Evolutionary conservation across 2,113 vertebrate species (phyloP), one percentile per base, ranked within the genome.

Genomic region (Leucopsar rothschildi): DNA sequence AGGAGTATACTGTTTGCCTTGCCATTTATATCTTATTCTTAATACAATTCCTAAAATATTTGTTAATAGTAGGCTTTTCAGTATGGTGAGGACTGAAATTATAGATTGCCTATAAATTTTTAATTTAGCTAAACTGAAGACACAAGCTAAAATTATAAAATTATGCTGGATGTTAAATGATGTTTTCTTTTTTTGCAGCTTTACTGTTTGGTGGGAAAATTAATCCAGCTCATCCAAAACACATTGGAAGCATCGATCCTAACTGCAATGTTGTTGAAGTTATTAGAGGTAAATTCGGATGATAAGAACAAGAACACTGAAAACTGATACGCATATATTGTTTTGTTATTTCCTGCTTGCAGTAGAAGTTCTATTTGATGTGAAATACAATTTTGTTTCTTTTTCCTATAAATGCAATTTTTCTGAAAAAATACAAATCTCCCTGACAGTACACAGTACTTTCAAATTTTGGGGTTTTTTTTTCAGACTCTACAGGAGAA

Each of bases 241-340:
- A 99, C 91, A 99, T 99, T 40, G 99, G 99, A 97, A 99, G 99
- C 94, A 99, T 99, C 31, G 99, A 99, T 96, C 99, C 99, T 81
- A 92, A 97, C 97, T 99, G 99, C 95, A 92, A 95, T 22, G 99
- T 99, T 85, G 98, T 98, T 63, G 99, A 99, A 64, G 99, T 99
- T 71, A 97, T 99, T 93, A 98, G 92, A 98, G 99, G 99, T 99
- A 97, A 98, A 93, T 78, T 83, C 75, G 79, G 45, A 24, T 82
- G 37, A 95, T 63, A 55, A 72, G 33, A 94, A 55, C 23, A 88
- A 68, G 39, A 88, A 78, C 53, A 47, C 90, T 77, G 35, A 86
- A 91, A 95, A 93, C 55, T 66, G 29, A 35, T 92, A 60, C 6
- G 77, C 47, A 49, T 37, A 19, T 11, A 35, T 29, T 25, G 23